These are phyloP conservation scores for Raillietiella orientalis DNA, from an alignment of 2,888 invertebrate species.

Conservation along the genomic window DNA sequence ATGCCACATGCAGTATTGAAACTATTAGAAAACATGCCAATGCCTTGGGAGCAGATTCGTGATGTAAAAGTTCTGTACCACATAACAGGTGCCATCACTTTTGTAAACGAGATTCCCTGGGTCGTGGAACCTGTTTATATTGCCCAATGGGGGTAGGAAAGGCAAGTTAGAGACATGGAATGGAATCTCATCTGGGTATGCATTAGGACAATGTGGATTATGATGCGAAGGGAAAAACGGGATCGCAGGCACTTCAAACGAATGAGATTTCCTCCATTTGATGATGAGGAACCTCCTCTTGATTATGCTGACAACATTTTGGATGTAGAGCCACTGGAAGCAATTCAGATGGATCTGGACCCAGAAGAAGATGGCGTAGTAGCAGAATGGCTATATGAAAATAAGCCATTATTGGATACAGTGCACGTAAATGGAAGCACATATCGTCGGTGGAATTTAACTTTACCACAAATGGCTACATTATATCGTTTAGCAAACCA, in stretches of 20 bases:
- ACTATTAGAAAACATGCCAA: conserved; percentile 96
- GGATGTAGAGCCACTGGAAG: conserved; percentile 93
- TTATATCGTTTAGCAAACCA: conserved; percentile 92
- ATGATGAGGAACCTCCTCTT: conserved; percentile 96
- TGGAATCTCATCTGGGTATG: neutral
- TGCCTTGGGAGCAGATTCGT: conserved; percentile 99
- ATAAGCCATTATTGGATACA: conserved; percentile 73
- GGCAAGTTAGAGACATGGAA: neutral
- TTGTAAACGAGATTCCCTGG: conserved; percentile 99
- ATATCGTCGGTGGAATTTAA: conserved; percentile 82
- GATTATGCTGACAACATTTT: conserved; percentile 98
- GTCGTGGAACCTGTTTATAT: conserved; percentile 97
- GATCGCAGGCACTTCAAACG: conserved; percentile 95
- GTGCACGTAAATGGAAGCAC: conserved; percentile 86
- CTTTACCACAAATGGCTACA: conserved; percentile 88
- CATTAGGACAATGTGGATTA: conserved; percentile 90
- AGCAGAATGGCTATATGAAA: conserved; percentile 93
- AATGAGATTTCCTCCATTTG: conserved; percentile 98
- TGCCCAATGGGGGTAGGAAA: conserved; percentile 79
- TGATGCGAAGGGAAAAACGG: conserved; percentile 96
- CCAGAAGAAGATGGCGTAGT: conserved; percentile 71
- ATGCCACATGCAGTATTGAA: conserved; percentile 99
- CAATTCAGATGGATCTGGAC: conserved; percentile 93
- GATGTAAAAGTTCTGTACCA: conserved; percentile 94
- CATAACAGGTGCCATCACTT: conserved; percentile 96